These are phyloP conservation scores for Engystomops pustulosus DNA, from an alignment of 2,113 vertebrate genomes.

Conservation along the genomic window DNA sequence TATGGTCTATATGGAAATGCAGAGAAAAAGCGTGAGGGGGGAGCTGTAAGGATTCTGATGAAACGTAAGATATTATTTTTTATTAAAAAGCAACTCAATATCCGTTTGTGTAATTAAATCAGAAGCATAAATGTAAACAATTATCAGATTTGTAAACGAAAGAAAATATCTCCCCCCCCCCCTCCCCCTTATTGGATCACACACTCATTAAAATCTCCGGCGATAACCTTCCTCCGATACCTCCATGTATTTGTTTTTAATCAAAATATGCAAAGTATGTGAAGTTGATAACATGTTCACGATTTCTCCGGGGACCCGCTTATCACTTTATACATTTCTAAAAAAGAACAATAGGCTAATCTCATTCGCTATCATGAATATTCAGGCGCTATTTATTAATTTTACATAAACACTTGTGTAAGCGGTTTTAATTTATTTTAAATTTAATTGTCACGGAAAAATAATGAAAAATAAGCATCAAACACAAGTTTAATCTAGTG, in stretches of 20 bases:
- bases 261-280: conserved; percentile 61
- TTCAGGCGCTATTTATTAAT: conserved; percentile 61
- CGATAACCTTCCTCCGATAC: conserved; percentile 52
- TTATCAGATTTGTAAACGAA: conserved; percentile 40
- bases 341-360: conserved; percentile 58
- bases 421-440: conserved; percentile 67
- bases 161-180: conserved; percentile 29
- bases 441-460: conserved; percentile 61
- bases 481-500: conserved; percentile 50
- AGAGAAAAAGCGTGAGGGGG: neutral
- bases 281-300: conserved; percentile 54
- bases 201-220: conserved; percentile 54
- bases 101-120: conserved; percentile 43
- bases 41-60: neutral
- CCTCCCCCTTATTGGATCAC: neutral
- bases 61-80: conserved; percentile 17
- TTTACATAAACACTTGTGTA: conserved; percentile 61
- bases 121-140: conserved; percentile 41
- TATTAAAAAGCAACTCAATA: conserved; percentile 4
- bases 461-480: conserved; percentile 59
- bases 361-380: conserved; percentile 63
- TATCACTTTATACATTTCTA: conserved; percentile 59
- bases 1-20: neutral
- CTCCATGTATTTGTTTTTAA: conserved; percentile 62
- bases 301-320: conserved; percentile 59